These are phyloP conservation scores for Phylloscopus collybita DNA, from an alignment of 2,797 vertebrate species.

Conservation along the genomic window DNA sequence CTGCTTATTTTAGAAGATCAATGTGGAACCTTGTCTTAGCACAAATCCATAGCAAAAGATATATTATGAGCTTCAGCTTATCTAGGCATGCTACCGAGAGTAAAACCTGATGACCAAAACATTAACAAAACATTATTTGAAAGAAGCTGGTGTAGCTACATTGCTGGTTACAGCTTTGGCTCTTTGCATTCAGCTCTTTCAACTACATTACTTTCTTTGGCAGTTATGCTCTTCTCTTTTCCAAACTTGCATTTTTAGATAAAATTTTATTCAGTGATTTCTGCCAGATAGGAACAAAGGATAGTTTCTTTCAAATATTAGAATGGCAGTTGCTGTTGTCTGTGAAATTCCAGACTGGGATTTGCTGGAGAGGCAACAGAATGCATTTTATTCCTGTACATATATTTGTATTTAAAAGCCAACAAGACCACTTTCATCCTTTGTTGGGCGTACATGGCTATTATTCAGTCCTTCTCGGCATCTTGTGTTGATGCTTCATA, in stretches of 20 bases:
- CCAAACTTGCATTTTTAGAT: background rate
- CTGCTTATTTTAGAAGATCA: background rate
- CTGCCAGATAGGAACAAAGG: background rate
- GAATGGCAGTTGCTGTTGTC: background rate
- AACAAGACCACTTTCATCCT: background rate
- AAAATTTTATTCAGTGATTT: slow-evolving; percentile 6
- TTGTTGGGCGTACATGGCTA: background rate
- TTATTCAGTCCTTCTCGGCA: background rate
- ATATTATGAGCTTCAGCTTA: background rate
- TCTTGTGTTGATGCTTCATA: background rate
- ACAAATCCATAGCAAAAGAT: background rate
- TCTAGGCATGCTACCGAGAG: background rate
- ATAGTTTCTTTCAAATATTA: background rate
- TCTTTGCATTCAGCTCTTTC: background rate
- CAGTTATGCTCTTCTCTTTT: background rate
- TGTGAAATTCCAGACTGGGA: background rate
- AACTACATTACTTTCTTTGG: background rate
- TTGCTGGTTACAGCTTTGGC: background rate
- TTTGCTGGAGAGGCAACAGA: background rate
- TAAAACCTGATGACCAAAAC: background rate
- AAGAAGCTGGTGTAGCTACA: background rate
- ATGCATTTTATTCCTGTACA: background rate
- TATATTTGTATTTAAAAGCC: background rate
- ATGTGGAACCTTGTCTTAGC: background rate
- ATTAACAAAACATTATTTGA: background rate